Base-by-base conservation (phyloP, 2,888 invertebrate genomes). In the Mystacides longicornis region DNA sequence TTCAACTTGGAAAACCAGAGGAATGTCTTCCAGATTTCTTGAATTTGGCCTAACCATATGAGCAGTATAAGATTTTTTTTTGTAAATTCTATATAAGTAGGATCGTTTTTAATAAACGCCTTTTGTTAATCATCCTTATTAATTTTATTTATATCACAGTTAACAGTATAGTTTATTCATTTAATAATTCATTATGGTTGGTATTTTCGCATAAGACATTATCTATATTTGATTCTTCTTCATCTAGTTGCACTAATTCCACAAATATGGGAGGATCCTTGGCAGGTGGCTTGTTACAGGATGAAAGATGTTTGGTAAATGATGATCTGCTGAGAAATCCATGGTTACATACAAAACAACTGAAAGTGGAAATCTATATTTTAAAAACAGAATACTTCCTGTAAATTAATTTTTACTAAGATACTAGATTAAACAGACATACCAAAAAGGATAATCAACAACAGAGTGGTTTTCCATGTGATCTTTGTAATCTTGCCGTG, bases 391-490 rank as follows among this genome's bases (percentile, higher is more conserved):
- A 31, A 9, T 14, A 11, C n/a, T n/a, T n/a, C n/a, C n/a, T n/a
- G n/a, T n/a, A n/a, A n/a, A n/a, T n/a, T n/a, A n/a, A n/a, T n/a
- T n/a, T 27, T 7, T 27, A 7, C 27, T 7, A 11, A 27, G 11
- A 27, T 7, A 11, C 7, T 27, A 27, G 11, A 27, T 7, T 27
- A 27, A 7, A 27, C 27, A 5, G 14, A 14, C 16, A 47, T 52
- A 56, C 55, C 52, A 49, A 37, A 42, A 56, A 22, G 56, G 56
- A 22, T 48, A 56, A 7, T 56, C 56, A 5, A 21, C 22, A 18
- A 46, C 21, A 20, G 42, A 21, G 18, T 55, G 54, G 2, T 23
- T 49, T 2, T 31, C 23, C 54, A 55, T 55, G 11, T 55, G 54
- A 21, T 42, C 23, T 3, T 50, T 55, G 23, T 50, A 55, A 14